phyloP scores from a whole-genome alignment of 2,888 invertebrate genomes.

The Yponomeuta cagnagella region DNA sequence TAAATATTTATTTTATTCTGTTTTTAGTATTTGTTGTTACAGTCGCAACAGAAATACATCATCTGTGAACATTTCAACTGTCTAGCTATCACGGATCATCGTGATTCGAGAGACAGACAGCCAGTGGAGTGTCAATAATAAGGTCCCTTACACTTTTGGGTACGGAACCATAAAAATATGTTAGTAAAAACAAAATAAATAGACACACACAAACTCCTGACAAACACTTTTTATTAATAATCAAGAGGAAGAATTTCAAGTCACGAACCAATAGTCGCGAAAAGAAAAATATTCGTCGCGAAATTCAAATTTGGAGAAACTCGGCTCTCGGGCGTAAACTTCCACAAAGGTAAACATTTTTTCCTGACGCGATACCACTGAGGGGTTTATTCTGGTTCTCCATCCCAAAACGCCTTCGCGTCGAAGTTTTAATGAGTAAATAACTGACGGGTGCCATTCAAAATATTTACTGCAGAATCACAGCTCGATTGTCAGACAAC shows the following conservation, averaged over 20 bases:
- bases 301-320: neutral
- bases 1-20: too few species aligned
- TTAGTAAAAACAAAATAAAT: neutral
- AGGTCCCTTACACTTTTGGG: too few species aligned
- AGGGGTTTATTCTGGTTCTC: conserved; percentile 49
- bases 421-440: conserved; percentile 70
- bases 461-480: neutral
- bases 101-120: too few species aligned
- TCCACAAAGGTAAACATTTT: conserved; percentile 15
- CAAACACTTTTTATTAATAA: conserved; percentile 8
- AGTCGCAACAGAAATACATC: too few species aligned
- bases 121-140: too few species aligned
- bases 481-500: neutral
- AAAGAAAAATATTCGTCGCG: neutral
- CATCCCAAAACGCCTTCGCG: conserved; percentile 49
- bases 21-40: too few species aligned
- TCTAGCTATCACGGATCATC: too few species aligned
- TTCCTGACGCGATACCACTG: conserved; percentile 40
- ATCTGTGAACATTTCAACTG: too few species aligned
- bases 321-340: neutral
- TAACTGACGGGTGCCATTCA: conserved; percentile 29
- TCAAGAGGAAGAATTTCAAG: neutral
- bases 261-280: neutral
- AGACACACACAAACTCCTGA: conserved; percentile 13
- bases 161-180: neutral